Base-by-base conservation (phyloP, 37 sponge, comb jelly and placozoan genomes). In the Cliona cf. orientalis region DNA sequence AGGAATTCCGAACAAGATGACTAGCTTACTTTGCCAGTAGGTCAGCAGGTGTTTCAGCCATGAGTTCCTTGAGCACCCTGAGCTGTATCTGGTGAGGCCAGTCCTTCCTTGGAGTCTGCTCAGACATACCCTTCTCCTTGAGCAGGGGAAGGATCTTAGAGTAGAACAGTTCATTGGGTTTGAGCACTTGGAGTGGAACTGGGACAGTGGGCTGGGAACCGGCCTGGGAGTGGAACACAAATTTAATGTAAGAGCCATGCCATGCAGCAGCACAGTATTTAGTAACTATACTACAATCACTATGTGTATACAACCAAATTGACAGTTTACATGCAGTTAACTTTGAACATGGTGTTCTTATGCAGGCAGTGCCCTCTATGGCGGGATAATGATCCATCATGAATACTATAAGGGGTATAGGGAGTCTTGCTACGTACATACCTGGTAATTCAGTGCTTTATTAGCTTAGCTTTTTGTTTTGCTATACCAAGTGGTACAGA, bases 81-180 rank as follows among this genome's bases (percentile, higher is more conserved):
- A 81, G 71, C 81, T 93, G 87, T 6, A 96, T 61, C 46, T 71
- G 72, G 6, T 81, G 78, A 26, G 99, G 99, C 99, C 97, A 98
- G 33, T 94, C 92, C 74, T 95, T 89, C 19, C 99, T 75, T 0
- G 95, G 84, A 17, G 91, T 90, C 68, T 86, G 81, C 64, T 92
- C 91, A 1, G 80, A 71, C 63, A 92, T 69, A 9, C 95, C 92
- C 72, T 88, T 78, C 67, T 91, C 87, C 68, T 91, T 94, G 26
- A 95, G 84, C 33, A 93, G 80, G 38, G 97, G 96, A 23, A 87
- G 87, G 75, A 96, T 87, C 80, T 96, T 96, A 28, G 86, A 84
- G 79, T 94, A 96, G 75, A 91, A 96, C 36, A 94, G 83, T 69
- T 96, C 97, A 57, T 87, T 94, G 0, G 97, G 97, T 42, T 93